A percentile compares a stretch with the other conserved stretches of the same genome.
Conservation (phyloP, 2,113 vertebrate genomes). For the Centropus unirufus region DNA sequence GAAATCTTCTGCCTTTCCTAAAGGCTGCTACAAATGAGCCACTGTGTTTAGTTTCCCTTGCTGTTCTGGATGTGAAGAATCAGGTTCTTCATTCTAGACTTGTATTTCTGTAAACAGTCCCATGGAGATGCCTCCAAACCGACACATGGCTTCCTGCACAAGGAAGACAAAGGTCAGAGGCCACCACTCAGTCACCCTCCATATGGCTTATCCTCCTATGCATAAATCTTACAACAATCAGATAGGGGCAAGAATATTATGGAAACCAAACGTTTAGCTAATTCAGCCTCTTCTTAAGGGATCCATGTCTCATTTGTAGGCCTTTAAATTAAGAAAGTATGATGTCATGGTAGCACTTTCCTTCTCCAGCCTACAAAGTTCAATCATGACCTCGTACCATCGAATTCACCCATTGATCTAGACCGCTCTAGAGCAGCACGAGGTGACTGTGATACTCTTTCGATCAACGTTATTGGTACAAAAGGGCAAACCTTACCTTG, state of each 20-base stretch:
- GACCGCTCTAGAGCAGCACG: not conserved
- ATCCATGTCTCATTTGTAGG: not conserved
- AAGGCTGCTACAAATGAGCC: not conserved
- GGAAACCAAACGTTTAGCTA: not conserved
- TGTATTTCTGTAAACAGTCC: not conserved
- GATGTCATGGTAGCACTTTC: fast-evolving
- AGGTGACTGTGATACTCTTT: not conserved
- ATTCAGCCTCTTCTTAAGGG: not conserved
- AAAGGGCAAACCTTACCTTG: not conserved
- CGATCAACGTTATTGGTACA: not conserved
- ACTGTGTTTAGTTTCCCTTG: not conserved
- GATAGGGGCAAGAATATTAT: not conserved
- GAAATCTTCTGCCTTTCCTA: not conserved
- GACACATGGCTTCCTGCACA: not conserved
- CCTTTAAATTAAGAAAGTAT: not conserved
- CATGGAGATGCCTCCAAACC: not conserved
- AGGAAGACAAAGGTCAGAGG: not conserved
- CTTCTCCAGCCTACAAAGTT: not conserved
- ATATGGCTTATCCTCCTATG: not conserved
- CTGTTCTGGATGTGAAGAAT: not conserved
- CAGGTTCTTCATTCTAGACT: not conserved
- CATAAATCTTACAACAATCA: not conserved
- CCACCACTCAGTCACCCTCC: not conserved
- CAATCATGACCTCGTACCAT: not conserved
- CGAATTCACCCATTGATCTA: not conserved